Percentiles rank a stretch among this genome's conserved stretches.
Evolutionary conservation across 1,140 invertebrate genomes (phyloP).

Genomic region (Lepidurus apus): DNA sequence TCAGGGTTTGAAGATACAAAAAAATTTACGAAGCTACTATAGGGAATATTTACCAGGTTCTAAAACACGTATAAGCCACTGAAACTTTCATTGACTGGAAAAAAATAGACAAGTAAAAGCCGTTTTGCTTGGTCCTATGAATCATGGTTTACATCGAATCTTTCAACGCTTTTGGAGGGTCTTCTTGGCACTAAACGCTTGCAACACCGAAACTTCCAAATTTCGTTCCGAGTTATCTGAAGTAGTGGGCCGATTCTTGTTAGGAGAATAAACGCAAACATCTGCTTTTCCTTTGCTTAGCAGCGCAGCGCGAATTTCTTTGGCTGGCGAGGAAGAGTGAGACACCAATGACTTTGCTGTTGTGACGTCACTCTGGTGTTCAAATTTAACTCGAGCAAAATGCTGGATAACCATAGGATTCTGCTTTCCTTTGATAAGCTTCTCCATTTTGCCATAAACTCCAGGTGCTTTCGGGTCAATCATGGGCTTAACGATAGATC

Average conservation of each 20-base stretch:
- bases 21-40: too few species aligned
- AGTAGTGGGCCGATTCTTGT: background rate
- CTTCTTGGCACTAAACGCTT: background rate
- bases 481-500: background rate
- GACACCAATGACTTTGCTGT: background rate
- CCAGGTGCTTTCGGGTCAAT: background rate
- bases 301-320: background rate
- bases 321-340: background rate
- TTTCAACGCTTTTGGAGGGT: background rate
- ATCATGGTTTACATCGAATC: background rate
- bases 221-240: background rate
- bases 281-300: background rate
- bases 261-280: conserved; percentile 2
- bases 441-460: conserved; percentile 2
- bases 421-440: conserved; percentile 10
- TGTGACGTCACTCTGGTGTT: background rate
- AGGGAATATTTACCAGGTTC: too few species aligned
- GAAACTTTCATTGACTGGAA: too few species aligned
- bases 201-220: background rate
- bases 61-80: too few species aligned
- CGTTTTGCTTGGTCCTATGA: background rate
- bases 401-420: background rate
- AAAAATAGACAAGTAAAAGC: too few species aligned
- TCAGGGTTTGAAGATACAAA: too few species aligned
- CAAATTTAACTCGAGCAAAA: background rate